Conservation (phyloP, 1,140 invertebrate species). For the Solen grandis region DNA sequence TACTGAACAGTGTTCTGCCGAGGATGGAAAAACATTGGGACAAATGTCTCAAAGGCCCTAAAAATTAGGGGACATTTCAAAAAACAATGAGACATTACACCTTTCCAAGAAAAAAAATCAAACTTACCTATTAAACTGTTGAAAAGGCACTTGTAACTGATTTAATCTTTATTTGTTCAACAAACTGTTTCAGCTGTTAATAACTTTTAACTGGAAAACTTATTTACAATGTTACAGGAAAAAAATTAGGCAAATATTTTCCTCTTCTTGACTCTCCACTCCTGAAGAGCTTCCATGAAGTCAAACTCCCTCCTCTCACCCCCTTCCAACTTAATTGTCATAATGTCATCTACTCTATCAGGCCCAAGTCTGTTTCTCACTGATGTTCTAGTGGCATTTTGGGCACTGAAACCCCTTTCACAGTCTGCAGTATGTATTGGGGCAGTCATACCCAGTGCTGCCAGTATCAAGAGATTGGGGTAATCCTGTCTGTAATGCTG, state of each 20-base stretch:
- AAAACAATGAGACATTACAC: no score
- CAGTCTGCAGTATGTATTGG: not conserved
- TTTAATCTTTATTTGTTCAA: no score
- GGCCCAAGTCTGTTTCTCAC: not conserved
- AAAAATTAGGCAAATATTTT: no score
- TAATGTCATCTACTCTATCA: not conserved
- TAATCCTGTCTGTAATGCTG: not conserved
- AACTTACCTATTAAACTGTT: no score
- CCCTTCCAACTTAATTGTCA: not conserved
- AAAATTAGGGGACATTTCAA: not conserved
- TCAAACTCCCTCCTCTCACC: not conserved
- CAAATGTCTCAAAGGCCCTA: not conserved
- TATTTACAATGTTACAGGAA: no score
- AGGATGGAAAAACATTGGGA: not conserved
- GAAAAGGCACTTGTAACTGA: no score
- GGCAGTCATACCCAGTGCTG: not conserved
- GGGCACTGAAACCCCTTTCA: not conserved
- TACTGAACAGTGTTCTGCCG: constrained; percentile 5
- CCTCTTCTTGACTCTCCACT: no score
- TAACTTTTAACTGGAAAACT: no score
- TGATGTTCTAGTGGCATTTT: no score
- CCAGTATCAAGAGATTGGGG: not conserved
- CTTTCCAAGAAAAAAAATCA: no score
- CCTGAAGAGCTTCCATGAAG: no score
- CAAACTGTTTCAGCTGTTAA: no score